A percentile compares a stretch with the other conserved stretches of the same genome.
Evolutionary conservation across 1,140 invertebrate species (phyloP).

Genomic region (Bombus soroeensis): DNA sequence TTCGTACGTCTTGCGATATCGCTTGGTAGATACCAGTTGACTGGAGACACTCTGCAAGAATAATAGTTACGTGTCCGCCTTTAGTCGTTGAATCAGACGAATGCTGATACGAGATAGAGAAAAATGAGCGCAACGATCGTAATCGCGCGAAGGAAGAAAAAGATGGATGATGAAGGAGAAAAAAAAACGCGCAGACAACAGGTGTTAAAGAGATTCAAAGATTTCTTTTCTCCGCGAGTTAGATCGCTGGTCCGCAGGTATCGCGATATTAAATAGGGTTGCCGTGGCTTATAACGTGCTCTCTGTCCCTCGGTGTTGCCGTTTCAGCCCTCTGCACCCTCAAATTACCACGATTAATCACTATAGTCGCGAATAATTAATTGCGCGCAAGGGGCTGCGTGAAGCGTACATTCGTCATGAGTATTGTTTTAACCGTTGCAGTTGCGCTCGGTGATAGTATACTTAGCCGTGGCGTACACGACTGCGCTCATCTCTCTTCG

Average conservation of each 20-base stretch:
- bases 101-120: not conserved
- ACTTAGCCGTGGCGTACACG: constrained; percentile 24
- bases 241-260: not conserved
- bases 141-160: not conserved
- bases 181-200: constrained; percentile 18
- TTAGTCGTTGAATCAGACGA: not conserved
- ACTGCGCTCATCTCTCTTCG: not conserved
- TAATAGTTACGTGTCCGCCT: not conserved
- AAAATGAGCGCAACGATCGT: not conserved
- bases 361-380: constrained; percentile 63
- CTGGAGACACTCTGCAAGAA: not conserved
- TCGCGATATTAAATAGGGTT: constrained; percentile 23
- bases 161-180: not conserved
- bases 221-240: constrained; percentile 18
- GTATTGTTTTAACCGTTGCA: constrained; percentile 57
- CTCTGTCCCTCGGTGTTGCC: constrained; percentile 9
- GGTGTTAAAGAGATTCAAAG: constrained; percentile 33
- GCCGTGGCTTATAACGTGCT: constrained; percentile 17
- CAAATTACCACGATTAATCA: constrained; percentile 62
- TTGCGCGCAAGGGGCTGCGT: constrained; percentile 59
- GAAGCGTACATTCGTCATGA: constrained; percentile 63
- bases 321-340: constrained; percentile 32
- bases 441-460: constrained; percentile 42
- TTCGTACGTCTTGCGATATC: not conserved
- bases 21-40: not conserved